Evolutionary conservation across 2,113 vertebrate species (phyloP), one percentile per base, ranked within the genome.

Genomic region (Xenopus laevis): DNA sequence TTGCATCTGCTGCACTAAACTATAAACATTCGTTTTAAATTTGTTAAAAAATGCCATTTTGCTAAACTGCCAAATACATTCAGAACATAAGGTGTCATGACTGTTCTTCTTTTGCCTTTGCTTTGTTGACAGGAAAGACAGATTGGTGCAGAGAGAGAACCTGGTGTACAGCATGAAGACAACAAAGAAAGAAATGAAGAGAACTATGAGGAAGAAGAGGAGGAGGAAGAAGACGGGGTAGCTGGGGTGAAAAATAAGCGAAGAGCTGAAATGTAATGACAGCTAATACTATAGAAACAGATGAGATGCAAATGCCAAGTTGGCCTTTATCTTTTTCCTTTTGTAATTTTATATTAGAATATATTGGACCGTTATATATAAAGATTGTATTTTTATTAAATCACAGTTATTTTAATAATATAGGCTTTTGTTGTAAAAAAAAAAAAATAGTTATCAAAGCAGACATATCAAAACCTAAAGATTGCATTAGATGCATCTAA

Each of bases 191-290:
- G 89, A 86, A 87, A 84, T 65, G 94, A 96, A 61, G 93, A 95
- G 15, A 93, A 95, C 21, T 95, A 98, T 0, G 93, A 97, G 23
- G 95, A 96, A 0, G 93, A 94, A 1, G 95, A 87, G 1, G 94
- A 87, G 1, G 94, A 91, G 0, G 93, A 93, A 0, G 91, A 93
- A 0, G 91, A 91, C 0, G 83, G 83, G 7, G 91, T 79, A 0
- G 90, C 83, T 20, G 64, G 18, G 9, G 84, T 85, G 61, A 91
- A 91, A 85, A 89, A 88, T 40, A 85, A 92, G 10, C 93, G 78
- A 13, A 89, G 94, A 57, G 90, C 94, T 71, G 97, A 99, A 81
- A 99, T 99, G 96, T 98, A 90, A 86, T 58, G 46, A 20, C 27
- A 27, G 18, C 10, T 4, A 68, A 15, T 44, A 67, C 61, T 45